phyloP scores from a whole-genome alignment of 1,140 invertebrate species.

The Aphelinus certus region DNA sequence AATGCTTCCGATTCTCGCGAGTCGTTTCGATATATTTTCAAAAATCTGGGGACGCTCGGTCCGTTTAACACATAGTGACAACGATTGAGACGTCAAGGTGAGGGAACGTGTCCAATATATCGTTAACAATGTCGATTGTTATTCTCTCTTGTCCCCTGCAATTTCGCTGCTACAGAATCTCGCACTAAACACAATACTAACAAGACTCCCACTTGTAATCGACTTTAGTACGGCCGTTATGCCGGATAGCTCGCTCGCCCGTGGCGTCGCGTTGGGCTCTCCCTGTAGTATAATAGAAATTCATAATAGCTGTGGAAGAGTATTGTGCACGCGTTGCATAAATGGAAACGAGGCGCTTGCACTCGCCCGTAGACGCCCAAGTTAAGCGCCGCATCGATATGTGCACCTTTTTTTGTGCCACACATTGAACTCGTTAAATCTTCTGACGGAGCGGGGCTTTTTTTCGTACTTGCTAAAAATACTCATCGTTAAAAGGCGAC shows the following conservation, averaged over 20 bases:
- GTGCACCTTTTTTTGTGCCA: neutral
- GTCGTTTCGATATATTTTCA: no score
- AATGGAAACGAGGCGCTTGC: neutral
- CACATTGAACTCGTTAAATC: neutral
- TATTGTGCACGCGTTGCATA: neutral
- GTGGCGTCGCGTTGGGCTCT: conserved; percentile 39
- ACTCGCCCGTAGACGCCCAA: no score
- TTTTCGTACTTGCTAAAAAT: no score
- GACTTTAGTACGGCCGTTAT: conserved; percentile 45
- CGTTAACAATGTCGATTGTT: conserved; percentile 25
- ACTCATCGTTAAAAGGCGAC: no score
- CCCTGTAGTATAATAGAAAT: conserved; percentile 42
- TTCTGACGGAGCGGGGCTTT: no score
- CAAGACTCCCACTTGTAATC: conserved; percentile 36
- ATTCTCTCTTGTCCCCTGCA: neutral
- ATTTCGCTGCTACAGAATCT: conserved; percentile 25
- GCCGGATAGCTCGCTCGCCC: neutral
- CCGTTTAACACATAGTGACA: neutral
- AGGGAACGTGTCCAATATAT: neutral
- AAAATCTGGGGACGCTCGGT: neutral
- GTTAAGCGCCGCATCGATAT: no score
- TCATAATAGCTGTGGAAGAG: conserved; percentile 30
- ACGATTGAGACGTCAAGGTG: conserved; percentile 10
- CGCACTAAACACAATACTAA: conserved; percentile 22
- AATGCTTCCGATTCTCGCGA: no score